These are phyloP conservation scores for Phenganax marumi DNA, from an alignment of 92 coral and sea anemone species.

Conservation along the genomic window DNA sequence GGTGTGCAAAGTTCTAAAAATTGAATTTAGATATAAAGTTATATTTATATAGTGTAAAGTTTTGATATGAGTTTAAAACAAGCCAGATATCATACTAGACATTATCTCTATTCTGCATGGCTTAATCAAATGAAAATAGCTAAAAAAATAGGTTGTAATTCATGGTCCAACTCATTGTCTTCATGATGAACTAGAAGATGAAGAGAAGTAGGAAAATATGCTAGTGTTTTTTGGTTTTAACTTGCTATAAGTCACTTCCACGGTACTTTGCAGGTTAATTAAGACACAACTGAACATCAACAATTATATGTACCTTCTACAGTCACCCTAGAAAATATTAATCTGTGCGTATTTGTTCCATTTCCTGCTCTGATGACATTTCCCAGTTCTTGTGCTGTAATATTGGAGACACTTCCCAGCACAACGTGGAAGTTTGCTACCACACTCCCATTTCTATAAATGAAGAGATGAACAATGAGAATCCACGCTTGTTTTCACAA, in stretches of 20 bases:
- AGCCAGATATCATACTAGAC: too few species aligned
- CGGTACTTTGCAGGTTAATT: not conserved
- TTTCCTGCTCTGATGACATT: not conserved
- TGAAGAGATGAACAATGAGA: not conserved
- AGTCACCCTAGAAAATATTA: slow-evolving; percentile 9
- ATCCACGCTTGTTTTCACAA: too few species aligned
- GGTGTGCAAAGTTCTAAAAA: slow-evolving; percentile 36
- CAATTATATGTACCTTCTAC: not conserved
- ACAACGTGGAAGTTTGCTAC: not conserved
- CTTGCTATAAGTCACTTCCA: too few species aligned
- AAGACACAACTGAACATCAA: not conserved
- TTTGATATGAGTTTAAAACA: too few species aligned
- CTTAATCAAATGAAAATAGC: too few species aligned
- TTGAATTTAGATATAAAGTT: not conserved
- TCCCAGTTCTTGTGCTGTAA: slow-evolving; percentile 2
- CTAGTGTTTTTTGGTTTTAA: too few species aligned
- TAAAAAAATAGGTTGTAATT: too few species aligned
- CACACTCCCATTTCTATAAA: slow-evolving; percentile 35
- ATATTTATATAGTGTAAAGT: not conserved
- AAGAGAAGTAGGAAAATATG: not conserved
- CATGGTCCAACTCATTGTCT: too few species aligned
- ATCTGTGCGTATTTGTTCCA: slow-evolving; percentile 2
- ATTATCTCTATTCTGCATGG: too few species aligned
- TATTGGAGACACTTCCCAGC: slow-evolving; percentile 24
- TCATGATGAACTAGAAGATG: not conserved